A percentile compares a stretch with the other conserved stretches of the same genome.
phyloP scores from a whole-genome alignment of 2,113 vertebrate species.

The Hippocampus barbouri region DNA sequence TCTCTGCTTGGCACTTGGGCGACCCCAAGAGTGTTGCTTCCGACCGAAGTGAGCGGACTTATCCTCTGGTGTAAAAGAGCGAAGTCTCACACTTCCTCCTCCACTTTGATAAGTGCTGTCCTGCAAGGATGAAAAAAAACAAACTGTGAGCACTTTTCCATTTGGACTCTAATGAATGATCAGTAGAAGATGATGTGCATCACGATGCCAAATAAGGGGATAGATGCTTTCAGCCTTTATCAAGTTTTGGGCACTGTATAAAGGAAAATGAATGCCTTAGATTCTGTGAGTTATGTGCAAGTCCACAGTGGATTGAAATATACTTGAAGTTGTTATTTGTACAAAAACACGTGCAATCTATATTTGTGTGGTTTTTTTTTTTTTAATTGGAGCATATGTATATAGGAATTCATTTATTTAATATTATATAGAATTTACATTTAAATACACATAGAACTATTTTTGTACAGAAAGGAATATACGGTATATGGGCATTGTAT shows the following conservation, averaged over 20 bases:
- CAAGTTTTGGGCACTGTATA: constrained; percentile 66
- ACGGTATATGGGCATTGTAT: constrained; percentile 88
- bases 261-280: constrained; percentile 70
- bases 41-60: constrained; percentile 53
- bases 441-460: constrained; percentile 84
- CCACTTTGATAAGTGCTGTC: constrained; percentile 59
- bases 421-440: constrained; percentile 78
- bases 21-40: constrained; percentile 43
- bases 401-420: constrained; percentile 87
- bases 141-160: constrained; percentile 61
- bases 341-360: constrained; percentile 94
- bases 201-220: constrained; percentile 54
- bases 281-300: constrained; percentile 70
- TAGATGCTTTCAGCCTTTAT: constrained; percentile 52
- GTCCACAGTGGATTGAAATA: constrained; percentile 79
- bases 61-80: constrained; percentile 43
- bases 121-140: constrained; percentile 48
- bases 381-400: constrained; percentile 72
- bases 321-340: constrained; percentile 93
- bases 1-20: constrained; percentile 44
- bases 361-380: constrained; percentile 55
- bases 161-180: constrained; percentile 64
- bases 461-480: constrained; percentile 92
- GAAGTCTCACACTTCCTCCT: constrained; percentile 49
- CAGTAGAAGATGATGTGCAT: constrained; percentile 57